Evolutionary conservation across 1,140 invertebrate species (phyloP), one percentile per base, ranked within the genome.

Genomic region (Laodelphax striatellus): DNA sequence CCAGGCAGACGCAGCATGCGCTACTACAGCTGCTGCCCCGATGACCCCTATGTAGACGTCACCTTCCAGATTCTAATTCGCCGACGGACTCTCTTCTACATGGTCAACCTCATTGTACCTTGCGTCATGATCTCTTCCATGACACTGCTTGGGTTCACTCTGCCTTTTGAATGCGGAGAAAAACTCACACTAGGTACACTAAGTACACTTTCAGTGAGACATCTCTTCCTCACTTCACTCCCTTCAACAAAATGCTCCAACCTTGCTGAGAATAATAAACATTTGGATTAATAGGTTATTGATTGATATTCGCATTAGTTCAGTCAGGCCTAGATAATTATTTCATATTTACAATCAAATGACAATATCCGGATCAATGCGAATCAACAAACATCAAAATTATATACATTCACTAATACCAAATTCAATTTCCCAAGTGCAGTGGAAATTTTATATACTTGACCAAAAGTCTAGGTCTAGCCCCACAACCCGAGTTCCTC

Each of bases 31-130:
- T 82, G 80, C 69, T 82, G 80, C 68, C 77, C 73, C 38, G 73
- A 78, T 65, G 73, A 77, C 65, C 75, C 79, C 43, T 85, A 86
- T 70, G 73, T 82, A 44, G 84, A 86, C 70, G 75, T 85, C 13
- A 84, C 82, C n/a, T 86, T 80, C 69, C 77, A 75, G 57, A 76
- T 86, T 55, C 77, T 79, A 65, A 80, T 86, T 65, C 72, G 82
- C 55, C 73, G 84, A 31, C 69, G 83, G 62, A 84, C 82, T 9
- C 72, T 86, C 16, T 86, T 84, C 73, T 86, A 86, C 72, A 79
- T 80, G 55, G 82, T 86, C 71, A 86, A 87, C 73, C 73, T 86
- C 62, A 84, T 86, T 64, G 77, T 85, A 59, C 84, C 84, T 14
- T 85, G 84, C 69, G 78, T 86, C 52, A 78, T 86, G 73, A 78